phyloP scores from a whole-genome alignment of 2,888 invertebrate species.

The Andrena bicolor region DNA sequence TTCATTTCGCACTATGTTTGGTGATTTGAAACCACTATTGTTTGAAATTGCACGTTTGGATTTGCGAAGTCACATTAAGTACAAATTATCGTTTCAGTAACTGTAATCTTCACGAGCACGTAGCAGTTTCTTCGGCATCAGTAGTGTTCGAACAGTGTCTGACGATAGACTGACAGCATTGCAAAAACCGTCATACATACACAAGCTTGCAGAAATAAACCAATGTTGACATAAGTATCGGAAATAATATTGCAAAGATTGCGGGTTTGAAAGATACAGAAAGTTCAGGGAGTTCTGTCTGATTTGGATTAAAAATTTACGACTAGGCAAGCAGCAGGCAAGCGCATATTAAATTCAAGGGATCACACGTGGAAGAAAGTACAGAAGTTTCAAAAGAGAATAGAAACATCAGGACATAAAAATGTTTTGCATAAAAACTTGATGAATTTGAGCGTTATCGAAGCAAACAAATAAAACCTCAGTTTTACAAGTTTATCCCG shows the following conservation, averaged over 20 bases:
- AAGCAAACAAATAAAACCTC: too few relatives aligned
- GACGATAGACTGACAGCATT: conserved; percentile 2
- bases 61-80: background rate
- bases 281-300: background rate
- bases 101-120: background rate
- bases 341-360: conserved; percentile 18
- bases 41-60: too few relatives aligned
- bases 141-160: background rate
- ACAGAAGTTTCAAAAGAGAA: background rate
- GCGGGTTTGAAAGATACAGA: background rate
- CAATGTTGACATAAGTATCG: conserved; percentile 2
- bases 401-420: background rate
- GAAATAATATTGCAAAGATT: conserved; percentile 22
- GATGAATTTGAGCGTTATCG: background rate
- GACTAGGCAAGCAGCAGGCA: background rate
- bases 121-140: background rate
- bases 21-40: background rate
- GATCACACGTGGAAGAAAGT: background rate
- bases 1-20: background rate
- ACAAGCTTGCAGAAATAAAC: background rate
- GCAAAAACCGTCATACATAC: background rate
- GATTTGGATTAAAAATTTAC: background rate
- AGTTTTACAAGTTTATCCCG: too few relatives aligned
- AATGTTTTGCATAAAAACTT: background rate
- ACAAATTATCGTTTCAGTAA: background rate